Base-by-base conservation (phyloP, 2,888 invertebrate genomes). In the Drosophila phalerata region DNA sequence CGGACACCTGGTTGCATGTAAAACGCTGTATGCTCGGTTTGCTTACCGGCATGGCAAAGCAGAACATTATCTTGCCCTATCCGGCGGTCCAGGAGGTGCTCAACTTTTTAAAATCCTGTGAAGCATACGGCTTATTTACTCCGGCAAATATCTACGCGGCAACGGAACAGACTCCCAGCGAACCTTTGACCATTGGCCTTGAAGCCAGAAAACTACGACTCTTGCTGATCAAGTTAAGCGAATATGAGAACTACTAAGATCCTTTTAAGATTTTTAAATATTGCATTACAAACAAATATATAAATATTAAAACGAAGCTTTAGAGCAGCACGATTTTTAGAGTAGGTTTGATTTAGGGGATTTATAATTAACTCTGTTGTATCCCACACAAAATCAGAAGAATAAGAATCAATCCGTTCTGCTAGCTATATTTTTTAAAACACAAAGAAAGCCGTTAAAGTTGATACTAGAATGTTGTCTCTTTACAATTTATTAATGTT, bases 1-100 rank as follows among this genome's bases (percentile, higher is more conserved):
- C 98, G 0, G 99, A 99, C 91, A 99, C 99, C 3, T 99, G 99
- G 99, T 96, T 97, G 91, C 99, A 99, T 91, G 97, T 98, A 1
- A 99, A 99, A 92, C 94, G 99, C 69, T 99, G 98, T 91, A 97
- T 99, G 91, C 93, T 99, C 9, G 97, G 97, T 6, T 93, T 98
- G 72, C 94, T 97, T 53, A 97, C 97, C 90, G 97, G 97, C 88
- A 93, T 97, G 89, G 95, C 97, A 0, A 97, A 97, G 89, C 97
- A 98, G 88, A 95, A 96, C 93, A 95, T 98, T 55, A 96, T 96
- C 57, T 93, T 97, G 57, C 94, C 96, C 70, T 97, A 97, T 92
- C 93, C 95, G 0, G 96, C 97, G 1, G 93, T 97, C 55, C 95
- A 96, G 81, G 98, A 98, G 90, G 96, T 97, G 85, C 94, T 97